Base-by-base conservation (phyloP, 2,797 vertebrate species). In the Dallia pectoralis region DNA sequence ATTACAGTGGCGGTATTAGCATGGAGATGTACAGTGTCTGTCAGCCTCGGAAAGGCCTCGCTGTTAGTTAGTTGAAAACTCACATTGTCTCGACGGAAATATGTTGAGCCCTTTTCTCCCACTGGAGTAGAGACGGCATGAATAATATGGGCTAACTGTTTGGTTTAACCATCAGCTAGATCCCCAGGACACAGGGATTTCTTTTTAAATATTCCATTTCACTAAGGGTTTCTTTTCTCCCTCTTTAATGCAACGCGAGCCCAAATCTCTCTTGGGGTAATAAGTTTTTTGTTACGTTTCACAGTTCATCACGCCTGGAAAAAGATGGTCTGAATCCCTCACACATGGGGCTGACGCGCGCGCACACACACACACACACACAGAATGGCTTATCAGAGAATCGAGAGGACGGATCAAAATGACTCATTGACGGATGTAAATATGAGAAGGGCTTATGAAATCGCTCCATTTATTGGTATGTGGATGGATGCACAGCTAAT, bases 281-380 rank as follows among this genome's bases (percentile, higher is more conserved):
- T 88, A 74, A 82, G 77, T 82, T 85, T 91, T 91, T 91, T 90
- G 87, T 90, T 90, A 82, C 81, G 81, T 89, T 91, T 91, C 89
- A 91, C 87, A 89, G 84, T 89, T 92, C 87, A 88, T 91, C 86
- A 89, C 82, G 82, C 76, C 69, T 87, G 78, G 84, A 87, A 84
- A 89, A 91, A 89, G 62, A 84, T 83, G 77, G 82, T 76, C 74
- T 84, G 84, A 67, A 71, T 44, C 70, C 69, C 59, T 71, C 81
- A 25, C 51, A 40, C 19, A 36, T n/a, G n/a, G n/a, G 47, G 44
- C 65, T 14, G 6, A 18, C 8, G 25, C 16, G 15, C 15, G 73
- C 9, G 59, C 66, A 75, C 67, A 81, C 71, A 9, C 15, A 47
- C 53, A 74, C 53, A 71, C 44, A 65, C 40, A 73, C 67, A 77